phyloP scores from a whole-genome alignment of 2,797 vertebrate genomes.

The Oophaga sylvatica region DNA sequence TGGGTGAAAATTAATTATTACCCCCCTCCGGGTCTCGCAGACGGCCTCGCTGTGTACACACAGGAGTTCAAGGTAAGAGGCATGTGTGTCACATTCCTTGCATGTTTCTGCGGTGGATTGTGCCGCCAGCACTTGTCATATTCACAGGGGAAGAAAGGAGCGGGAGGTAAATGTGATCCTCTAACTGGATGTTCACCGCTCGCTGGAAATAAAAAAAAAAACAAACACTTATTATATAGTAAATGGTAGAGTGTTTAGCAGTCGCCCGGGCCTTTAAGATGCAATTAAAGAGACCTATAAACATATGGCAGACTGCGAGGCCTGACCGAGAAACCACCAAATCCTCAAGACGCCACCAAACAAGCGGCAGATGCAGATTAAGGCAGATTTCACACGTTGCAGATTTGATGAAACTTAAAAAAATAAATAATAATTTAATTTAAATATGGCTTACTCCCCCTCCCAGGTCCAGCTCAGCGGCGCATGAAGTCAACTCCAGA shows the following conservation, averaged over 20 bases:
- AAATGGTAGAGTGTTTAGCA: background rate
- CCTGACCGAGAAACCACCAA: too few species aligned
- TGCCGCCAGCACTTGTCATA: background rate
- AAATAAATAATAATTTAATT: too few species aligned
- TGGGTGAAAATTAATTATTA: background rate
- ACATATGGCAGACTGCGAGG: too few species aligned
- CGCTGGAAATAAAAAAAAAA: background rate
- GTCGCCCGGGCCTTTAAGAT: too few species aligned
- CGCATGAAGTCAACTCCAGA: too few species aligned
- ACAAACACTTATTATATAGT: background rate
- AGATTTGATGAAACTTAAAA: too few species aligned
- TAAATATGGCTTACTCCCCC: too few species aligned
- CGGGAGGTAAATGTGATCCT: background rate
- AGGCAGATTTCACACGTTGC: too few species aligned
- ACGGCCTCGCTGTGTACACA: background rate
- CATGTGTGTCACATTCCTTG: constrained; percentile 22
- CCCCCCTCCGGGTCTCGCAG: background rate
- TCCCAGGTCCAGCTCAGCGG: too few species aligned
- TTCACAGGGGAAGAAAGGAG: background rate
- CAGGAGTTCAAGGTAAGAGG: constrained; percentile 18
- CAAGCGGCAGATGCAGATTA: too few species aligned
- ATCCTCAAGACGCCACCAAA: too few species aligned
- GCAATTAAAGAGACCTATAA: too few species aligned
- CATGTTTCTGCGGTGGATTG: background rate
- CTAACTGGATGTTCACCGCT: background rate